phyloP scores from a whole-genome alignment of 2,113 vertebrate genomes.

The Neodon shergylaensis region DNA sequence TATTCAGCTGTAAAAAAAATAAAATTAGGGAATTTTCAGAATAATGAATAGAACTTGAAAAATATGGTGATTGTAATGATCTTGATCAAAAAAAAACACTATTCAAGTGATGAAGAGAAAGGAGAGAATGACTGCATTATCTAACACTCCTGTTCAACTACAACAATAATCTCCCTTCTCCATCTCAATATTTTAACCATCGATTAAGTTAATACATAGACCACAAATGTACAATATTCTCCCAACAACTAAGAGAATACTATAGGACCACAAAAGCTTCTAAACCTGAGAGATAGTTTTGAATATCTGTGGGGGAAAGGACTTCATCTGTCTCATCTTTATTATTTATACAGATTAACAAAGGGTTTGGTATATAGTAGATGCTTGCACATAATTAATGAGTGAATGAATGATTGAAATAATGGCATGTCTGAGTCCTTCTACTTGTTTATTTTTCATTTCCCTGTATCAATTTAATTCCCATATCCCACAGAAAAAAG shows the following conservation, averaged over 20 bases:
- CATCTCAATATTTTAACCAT: constrained; percentile 40
- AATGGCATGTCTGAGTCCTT: neutral
- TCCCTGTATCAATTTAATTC: neutral
- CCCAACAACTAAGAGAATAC: neutral
- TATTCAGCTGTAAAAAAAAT: neutral
- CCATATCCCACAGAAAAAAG: constrained; percentile 9
- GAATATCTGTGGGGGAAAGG: neutral
- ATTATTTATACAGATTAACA: neutral
- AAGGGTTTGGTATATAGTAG: neutral
- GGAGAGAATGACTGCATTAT: neutral
- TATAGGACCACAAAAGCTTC: neutral
- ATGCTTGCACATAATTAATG: neutral
- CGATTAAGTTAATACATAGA: constrained; percentile 29
- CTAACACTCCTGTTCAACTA: neutral
- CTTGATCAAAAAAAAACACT: neutral
- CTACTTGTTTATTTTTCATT: neutral
- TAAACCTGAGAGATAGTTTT: neutral
- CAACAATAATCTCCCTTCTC: neutral
- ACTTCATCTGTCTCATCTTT: neutral
- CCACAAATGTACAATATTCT: neutral
- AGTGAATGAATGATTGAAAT: constrained; percentile 1
- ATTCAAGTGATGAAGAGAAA: neutral
- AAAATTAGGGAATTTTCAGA: neutral
- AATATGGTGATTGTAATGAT: neutral
- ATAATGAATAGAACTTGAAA: neutral